Evolutionary conservation across 2,888 invertebrate species (phyloP).

Genomic region (Cataglyphis cursor): DNA sequence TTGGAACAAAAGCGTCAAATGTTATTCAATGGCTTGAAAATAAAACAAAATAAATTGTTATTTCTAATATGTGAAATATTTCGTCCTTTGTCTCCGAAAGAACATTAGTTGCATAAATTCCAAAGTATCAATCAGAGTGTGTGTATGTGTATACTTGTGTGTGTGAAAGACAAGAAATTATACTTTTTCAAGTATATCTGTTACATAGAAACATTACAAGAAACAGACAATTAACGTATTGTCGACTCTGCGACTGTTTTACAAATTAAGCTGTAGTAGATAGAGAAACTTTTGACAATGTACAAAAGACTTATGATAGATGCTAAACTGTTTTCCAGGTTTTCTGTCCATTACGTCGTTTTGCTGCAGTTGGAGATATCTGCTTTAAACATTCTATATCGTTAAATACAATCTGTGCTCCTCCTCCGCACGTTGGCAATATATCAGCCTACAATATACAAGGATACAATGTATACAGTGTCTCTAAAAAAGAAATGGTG

Average conservation of each 20-base stretch:
- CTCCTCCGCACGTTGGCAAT: constrained; percentile 96
- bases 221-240: constrained; percentile 13
- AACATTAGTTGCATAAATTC: background rate
- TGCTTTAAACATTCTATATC: constrained; percentile 96
- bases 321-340: constrained; percentile 47
- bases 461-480: background rate
- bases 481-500: background rate
- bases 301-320: background rate
- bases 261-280: background rate
- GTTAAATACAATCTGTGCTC: constrained; percentile 97
- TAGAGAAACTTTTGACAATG: background rate
- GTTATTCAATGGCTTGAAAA: background rate
- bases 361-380: constrained; percentile 89
- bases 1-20: constrained; percentile 5
- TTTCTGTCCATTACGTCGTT: constrained; percentile 73
- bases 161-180: background rate
- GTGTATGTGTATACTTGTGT: too few species aligned
- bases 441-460: constrained; percentile 91
- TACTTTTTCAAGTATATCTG: constrained; percentile 22
- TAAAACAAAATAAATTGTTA: constrained; percentile 17
- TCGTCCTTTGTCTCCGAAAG: background rate
- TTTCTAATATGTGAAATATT: background rate
- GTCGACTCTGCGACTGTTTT: background rate
- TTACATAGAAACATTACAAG: constrained; percentile 14
- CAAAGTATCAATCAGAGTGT: constrained; percentile 5